Evolutionary conservation across 1,140 invertebrate species (phyloP), one percentile per base, ranked within the genome.

Genomic region (Saxidomus purpurata): DNA sequence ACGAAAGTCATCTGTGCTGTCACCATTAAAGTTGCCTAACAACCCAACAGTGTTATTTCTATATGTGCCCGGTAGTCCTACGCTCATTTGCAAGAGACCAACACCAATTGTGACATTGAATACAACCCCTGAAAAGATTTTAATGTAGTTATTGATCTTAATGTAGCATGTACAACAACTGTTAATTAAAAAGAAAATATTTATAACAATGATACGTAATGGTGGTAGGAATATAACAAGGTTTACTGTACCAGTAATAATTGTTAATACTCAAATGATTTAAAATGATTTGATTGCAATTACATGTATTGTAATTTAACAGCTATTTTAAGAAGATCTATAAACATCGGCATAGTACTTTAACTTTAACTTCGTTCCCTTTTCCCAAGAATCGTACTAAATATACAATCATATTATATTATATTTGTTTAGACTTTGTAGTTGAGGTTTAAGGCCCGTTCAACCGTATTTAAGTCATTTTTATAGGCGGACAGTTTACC

Each of bases 21-120:
- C 47, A 3, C 85, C 89, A 90, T 94, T 90, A 55, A 90, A 91
- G 76, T 91, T 92, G 25, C 93, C 93, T 15, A 94, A 77, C n/a
- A 94, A 67, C 17, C 93, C 93, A n/a, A 25, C 19, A 31, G 90
- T 88, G 9, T 52, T 81, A 52, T 84, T 81, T 61, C 81, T 79
- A 47, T 34, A 61, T 0, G 43, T 47, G 17, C 83, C 61, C 22
- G 84, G 31, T 22, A 69, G 28, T 3, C 81, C 63, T 22, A 91
- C 22, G 28, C 59, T 67, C 71, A 93, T 89, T 11, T 76, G 61
- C 25, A 93, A 74, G 3, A 87, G 76, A 9, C 87, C 87, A 0
- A 71, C 19, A 17, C 82, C 87, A 0, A 85, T 49, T 38, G 80
- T 79, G 4, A 92, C 82, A 31, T 82, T 81, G 61, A 91, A 83